Evolutionary conservation across 2,113 vertebrate genomes (phyloP).

Genomic region (Cettia cetti): DNA sequence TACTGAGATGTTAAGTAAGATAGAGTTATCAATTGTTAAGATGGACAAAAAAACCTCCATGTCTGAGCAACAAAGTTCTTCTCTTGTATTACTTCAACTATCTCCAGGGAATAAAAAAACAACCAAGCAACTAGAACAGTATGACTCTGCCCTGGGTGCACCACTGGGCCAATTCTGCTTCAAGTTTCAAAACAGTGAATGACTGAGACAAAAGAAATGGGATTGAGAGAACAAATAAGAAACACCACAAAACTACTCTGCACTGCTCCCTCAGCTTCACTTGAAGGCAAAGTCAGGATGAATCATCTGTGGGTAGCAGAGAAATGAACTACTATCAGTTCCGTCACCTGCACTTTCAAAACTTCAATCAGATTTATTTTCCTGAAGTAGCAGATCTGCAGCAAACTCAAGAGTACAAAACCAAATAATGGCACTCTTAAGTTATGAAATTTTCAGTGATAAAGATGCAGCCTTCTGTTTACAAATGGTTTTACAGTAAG

Average conservation of each 20-base stretch:
- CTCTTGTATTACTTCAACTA: not conserved
- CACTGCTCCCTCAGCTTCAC: not conserved
- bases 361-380: not conserved
- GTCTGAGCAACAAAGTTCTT: not conserved
- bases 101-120: not conserved
- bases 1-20: not conserved
- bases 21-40: not conserved
- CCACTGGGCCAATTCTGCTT: fast-evolving
- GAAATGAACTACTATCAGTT: not conserved
- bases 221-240: not conserved
- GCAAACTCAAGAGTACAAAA: not conserved
- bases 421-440: not conserved
- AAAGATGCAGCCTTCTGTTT: not conserved
- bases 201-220: not conserved
- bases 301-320: not conserved
- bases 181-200: not conserved
- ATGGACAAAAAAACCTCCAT: not conserved
- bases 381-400: not conserved
- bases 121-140: not conserved
- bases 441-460: not conserved
- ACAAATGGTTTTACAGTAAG: not conserved
- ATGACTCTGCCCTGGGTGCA: not conserved
- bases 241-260: not conserved
- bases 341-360: not conserved
- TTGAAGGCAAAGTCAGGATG: not conserved